A percentile compares a stretch with the other conserved stretches of the same genome.
These are phyloP conservation scores for Selenia dentaria DNA, from an alignment of 2,888 invertebrate genomes.

Conservation along the genomic window DNA sequence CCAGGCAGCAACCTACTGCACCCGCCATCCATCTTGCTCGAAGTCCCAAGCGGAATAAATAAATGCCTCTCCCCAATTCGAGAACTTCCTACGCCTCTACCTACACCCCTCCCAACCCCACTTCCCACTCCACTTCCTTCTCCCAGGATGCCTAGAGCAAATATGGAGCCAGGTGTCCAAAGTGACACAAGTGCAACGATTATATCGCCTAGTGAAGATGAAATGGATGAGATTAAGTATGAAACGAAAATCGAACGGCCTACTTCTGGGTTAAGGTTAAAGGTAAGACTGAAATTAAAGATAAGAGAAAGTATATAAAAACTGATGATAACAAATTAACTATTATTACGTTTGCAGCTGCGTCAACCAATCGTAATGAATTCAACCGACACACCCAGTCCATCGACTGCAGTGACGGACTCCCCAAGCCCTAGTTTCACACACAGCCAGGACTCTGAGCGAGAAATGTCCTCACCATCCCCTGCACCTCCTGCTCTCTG, in stretches of 20 bases:
- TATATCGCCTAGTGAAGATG: conserved; percentile 73
- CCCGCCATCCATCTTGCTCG: conserved; percentile 90
- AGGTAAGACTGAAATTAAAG: conserved; percentile 44
- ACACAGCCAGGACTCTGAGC: conserved; percentile 76
- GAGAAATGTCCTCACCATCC: conserved; percentile 71
- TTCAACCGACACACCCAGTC: conserved; percentile 66
- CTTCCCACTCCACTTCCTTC: conserved; percentile 87
- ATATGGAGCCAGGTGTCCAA: conserved; percentile 57
- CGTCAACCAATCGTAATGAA: conserved; percentile 72
- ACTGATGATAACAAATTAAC: not conserved
- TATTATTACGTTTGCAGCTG: conserved; percentile 74
- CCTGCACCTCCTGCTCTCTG: conserved; percentile 79
- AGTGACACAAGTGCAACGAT: conserved; percentile 56
- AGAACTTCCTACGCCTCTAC: conserved; percentile 90
- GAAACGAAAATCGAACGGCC: conserved; percentile 62
- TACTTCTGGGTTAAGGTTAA: conserved; percentile 62
- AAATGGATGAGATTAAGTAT: conserved; percentile 68
- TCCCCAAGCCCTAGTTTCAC: conserved; percentile 76
- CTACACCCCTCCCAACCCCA: conserved; percentile 86
- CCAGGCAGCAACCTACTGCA: conserved; percentile 87
- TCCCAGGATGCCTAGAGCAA: conserved; percentile 73
- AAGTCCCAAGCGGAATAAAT: conserved; percentile 89
- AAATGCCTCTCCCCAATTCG: conserved; percentile 92
- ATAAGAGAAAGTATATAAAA: not conserved
- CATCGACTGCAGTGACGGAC: conserved; percentile 75